Evolutionary conservation across 2,888 invertebrate genomes (phyloP).

Genomic region (Epirrhoe tristata): DNA sequence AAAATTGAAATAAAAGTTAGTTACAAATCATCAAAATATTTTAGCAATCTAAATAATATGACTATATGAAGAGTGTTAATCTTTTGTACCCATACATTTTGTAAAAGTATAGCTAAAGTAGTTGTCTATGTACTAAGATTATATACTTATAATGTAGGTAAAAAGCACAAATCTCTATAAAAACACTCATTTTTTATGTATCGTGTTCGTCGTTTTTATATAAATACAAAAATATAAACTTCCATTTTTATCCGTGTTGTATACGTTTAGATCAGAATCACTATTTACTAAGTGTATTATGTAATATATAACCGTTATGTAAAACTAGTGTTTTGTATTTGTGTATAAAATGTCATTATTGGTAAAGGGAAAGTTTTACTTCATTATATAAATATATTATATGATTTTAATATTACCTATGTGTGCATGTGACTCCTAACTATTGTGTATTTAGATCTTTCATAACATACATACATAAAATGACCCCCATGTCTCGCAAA

Average conservation of each 20-base stretch:
- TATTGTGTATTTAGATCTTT: neutral
- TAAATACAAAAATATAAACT: conserved; percentile 49
- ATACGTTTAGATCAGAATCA: conserved; percentile 63
- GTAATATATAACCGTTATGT: conserved; percentile 40
- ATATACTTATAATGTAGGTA: conserved; percentile 52
- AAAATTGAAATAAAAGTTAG: neutral
- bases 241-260: conserved; percentile 69
- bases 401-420: neutral
- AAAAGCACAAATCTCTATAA: conserved; percentile 74
- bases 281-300: conserved; percentile 54
- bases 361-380: conserved; percentile 63
- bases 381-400: neutral
- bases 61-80: conserved; percentile 51
- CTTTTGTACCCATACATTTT: conserved; percentile 76
- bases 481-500: no score
- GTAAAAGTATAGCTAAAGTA: conserved; percentile 64
- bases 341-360: conserved; percentile 63
- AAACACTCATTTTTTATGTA: conserved; percentile 69
- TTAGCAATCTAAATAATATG: conserved; percentile 33
- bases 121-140: conserved; percentile 57
- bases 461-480: neutral
- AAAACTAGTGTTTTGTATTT: conserved; percentile 70
- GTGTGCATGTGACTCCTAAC: neutral
- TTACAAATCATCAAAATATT: conserved; percentile 5
- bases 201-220: conserved; percentile 67